Percentiles rank a stretch among this genome's conserved stretches.
These are phyloP conservation scores for Conops quadrifasciatus DNA, from an alignment of 2,888 invertebrate genomes.

Conservation along the genomic window DNA sequence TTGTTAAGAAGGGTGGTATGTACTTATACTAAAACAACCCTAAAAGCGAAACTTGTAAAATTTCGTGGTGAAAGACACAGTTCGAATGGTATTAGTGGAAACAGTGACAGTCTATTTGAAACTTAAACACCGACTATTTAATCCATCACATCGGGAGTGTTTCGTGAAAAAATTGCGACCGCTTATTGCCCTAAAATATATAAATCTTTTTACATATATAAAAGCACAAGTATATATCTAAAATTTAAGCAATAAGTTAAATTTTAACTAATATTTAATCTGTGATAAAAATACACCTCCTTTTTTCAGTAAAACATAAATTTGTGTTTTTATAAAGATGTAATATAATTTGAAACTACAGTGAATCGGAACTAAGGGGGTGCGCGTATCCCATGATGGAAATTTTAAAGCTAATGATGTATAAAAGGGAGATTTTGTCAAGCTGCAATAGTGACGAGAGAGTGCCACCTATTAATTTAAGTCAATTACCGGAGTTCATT, in stretches of 20 bases:
- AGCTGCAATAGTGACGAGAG: constrained; percentile 68
- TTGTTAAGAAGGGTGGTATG: neutral
- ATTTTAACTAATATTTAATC: constrained; percentile 19
- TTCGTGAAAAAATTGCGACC: constrained; percentile 5
- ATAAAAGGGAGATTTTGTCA: constrained; percentile 65
- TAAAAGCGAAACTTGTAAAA: constrained; percentile 3
- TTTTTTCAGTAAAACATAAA: neutral
- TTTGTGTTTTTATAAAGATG: neutral
- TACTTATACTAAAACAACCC: neutral
- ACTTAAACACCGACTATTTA: constrained; percentile 22
- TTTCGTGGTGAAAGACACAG: neutral
- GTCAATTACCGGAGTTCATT: constrained; percentile 77
- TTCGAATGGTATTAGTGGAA: neutral
- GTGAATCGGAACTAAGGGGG: neutral
- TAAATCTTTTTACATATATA: neutral
- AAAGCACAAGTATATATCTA: neutral
- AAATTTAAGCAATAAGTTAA: constrained; percentile 12
- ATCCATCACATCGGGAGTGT: constrained; percentile 3
- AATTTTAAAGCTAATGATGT: constrained; percentile 66
- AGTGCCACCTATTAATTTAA: constrained; percentile 77
- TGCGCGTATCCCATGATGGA: constrained; percentile 57
- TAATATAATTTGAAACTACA: neutral
- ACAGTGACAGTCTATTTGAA: constrained; percentile 15
- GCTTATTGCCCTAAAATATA: neutral
- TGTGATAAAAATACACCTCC: constrained; percentile 25